Evolutionary conservation across 2,888 invertebrate species (phyloP), one percentile per base, ranked within the genome.

Genomic region (Branchipolynoe longqiensis): DNA sequence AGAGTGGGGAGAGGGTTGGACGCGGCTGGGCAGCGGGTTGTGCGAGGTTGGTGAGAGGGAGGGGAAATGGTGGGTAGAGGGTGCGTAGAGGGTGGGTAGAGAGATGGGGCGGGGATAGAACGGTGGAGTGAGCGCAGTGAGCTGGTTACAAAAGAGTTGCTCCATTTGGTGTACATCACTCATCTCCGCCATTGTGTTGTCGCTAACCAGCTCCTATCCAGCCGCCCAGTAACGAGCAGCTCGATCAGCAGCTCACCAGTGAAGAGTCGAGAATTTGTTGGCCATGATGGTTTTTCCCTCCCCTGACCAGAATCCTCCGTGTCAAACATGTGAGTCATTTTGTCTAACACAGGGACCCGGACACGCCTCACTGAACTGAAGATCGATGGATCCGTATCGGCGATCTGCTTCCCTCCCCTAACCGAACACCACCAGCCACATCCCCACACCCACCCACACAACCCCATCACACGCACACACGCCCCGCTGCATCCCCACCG

Each of bases 311-410:
- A 48, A 48, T 78, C 48, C 48, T 41, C 14, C 12, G 25, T 78
- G 78, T 41, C 78, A 28, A 54, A 78, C 78, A 78, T 48, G 78
- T 78, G 78, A 78, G 78, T 78, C 78, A 78, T 78, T 78, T 78
- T 78, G 78, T 78, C 78, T 3, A 8, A 78, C 78, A 78, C 54
- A 48, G 54, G 28, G 78, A 25, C 48, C n/a, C n/a, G n/a, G n/a
- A n/a, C n/a, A n/a, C 8, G 1, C 38, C 69, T 36, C 69, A 38
- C 36, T 25, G 18, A 22, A 38, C 69, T 69, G 69, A 38, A 33
- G 69, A 36, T 25, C 69, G 69, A 69, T 69, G 69, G 69, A 69
- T 69, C 69, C 25, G 36, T 69, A 69, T 69, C 69, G 38, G 36
- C 14, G 69, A 69, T 18, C 28, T 62, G 62, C 56, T 56, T 2